phyloP scores from a whole-genome alignment of 2,113 vertebrate genomes.

The Murina feae region DNA sequence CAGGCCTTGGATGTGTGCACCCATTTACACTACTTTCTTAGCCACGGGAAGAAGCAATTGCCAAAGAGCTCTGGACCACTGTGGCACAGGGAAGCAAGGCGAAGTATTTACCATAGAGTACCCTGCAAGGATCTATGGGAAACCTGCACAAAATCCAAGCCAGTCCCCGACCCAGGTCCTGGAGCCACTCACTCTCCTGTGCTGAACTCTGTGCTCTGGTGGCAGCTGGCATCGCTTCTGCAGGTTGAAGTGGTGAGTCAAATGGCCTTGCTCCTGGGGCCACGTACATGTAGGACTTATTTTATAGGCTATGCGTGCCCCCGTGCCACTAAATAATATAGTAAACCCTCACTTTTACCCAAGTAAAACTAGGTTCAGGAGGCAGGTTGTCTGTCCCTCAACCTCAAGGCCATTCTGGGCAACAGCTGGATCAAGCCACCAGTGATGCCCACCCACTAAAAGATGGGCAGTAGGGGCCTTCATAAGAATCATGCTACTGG shows the following conservation, averaged over 20 bases:
- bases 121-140: not conserved
- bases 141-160: not conserved
- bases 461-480: not conserved
- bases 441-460: not conserved
- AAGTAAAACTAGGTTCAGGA: not conserved
- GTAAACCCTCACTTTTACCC: not conserved
- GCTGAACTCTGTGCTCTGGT: not conserved
- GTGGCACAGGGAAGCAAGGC: not conserved
- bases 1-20: rapidly evolving
- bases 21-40: not conserved
- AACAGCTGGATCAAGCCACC: not conserved
- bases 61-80: not conserved
- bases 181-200: not conserved
- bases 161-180: not conserved
- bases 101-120: not conserved
- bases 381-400: not conserved
- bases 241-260: not conserved
- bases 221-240: not conserved
- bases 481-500: not conserved
- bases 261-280: not conserved
- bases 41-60: not conserved
- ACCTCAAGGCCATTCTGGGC: not conserved
- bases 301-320: not conserved
- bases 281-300: not conserved
- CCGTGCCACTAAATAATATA: not conserved